Percentiles rank a stretch among this genome's conserved stretches.
Conservation (phyloP, 2,113 vertebrate species). For the Rhinoderma darwinii region DNA sequence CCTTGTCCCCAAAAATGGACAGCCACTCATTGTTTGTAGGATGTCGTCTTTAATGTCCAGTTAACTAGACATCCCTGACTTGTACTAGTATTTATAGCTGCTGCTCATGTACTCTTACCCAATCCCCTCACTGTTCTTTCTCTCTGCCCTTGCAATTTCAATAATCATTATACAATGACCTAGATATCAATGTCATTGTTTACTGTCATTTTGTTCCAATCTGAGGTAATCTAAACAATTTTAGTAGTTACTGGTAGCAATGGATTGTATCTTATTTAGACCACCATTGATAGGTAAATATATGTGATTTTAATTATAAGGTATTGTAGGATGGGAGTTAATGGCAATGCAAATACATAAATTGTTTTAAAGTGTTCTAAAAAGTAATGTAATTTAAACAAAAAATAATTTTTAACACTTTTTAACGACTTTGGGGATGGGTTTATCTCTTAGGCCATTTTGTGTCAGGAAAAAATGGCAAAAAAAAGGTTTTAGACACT, state of each 20-base stretch:
- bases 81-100: slow-evolving; percentile 66
- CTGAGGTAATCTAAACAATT: neutral
- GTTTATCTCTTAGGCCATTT: too few relatives aligned
- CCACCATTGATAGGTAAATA: too few relatives aligned
- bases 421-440: too few relatives aligned
- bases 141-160: slow-evolving; percentile 57
- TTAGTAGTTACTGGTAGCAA: neutral
- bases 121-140: slow-evolving; percentile 61
- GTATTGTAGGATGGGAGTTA: too few relatives aligned
- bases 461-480: too few relatives aligned
- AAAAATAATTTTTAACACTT: too few relatives aligned
- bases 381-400: too few relatives aligned
- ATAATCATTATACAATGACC: slow-evolving; percentile 55
- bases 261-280: neutral
- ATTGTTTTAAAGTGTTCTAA: too few relatives aligned
- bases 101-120: slow-evolving; percentile 58
- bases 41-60: neutral
- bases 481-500: too few relatives aligned
- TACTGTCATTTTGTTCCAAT: neutral
- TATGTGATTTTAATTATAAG: too few relatives aligned
- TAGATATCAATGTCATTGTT: slow-evolving; percentile 19
- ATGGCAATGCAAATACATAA: too few relatives aligned
- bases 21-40: slow-evolving; percentile 82
- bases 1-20: slow-evolving; percentile 81
- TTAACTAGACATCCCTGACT: neutral